phyloP scores from a whole-genome alignment of 2,113 vertebrate species.

The Megaceryle torquata region DNA sequence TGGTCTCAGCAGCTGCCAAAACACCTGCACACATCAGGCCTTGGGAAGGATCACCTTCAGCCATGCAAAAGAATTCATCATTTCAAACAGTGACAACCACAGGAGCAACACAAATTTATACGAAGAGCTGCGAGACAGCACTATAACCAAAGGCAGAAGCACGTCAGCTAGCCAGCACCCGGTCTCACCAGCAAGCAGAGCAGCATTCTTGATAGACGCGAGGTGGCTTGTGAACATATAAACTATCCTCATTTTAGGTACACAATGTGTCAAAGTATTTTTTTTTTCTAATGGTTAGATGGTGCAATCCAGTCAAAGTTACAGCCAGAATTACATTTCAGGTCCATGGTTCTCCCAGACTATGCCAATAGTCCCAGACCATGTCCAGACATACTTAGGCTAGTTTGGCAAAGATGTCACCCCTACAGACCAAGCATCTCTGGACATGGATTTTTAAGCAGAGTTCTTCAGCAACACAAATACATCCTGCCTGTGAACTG shows the following conservation, averaged over 20 bases:
- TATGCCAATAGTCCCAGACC: background rate
- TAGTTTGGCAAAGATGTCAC: background rate
- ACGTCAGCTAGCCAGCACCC: background rate
- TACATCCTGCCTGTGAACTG: background rate
- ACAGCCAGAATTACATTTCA: background rate
- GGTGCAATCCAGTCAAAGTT: background rate
- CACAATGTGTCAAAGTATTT: rapidly evolving
- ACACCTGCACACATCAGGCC: background rate
- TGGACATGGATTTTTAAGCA: background rate
- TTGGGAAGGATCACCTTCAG: background rate
- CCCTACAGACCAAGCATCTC: background rate
- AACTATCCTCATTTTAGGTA: background rate
- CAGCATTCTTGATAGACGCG: background rate
- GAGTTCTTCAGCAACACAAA: background rate
- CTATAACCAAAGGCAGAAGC: background rate
- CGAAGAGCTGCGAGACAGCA: background rate
- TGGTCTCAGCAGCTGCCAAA: background rate
- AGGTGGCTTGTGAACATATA: background rate
- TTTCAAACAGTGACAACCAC: background rate
- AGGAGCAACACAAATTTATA: background rate
- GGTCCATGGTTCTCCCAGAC: background rate
- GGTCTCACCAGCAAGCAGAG: background rate
- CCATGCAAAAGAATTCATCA: background rate
- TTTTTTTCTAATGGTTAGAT: background rate
- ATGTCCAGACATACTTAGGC: background rate